Evolutionary conservation across 2,113 vertebrate species (phyloP).

Genomic region (Lepisosteus osseus): DNA sequence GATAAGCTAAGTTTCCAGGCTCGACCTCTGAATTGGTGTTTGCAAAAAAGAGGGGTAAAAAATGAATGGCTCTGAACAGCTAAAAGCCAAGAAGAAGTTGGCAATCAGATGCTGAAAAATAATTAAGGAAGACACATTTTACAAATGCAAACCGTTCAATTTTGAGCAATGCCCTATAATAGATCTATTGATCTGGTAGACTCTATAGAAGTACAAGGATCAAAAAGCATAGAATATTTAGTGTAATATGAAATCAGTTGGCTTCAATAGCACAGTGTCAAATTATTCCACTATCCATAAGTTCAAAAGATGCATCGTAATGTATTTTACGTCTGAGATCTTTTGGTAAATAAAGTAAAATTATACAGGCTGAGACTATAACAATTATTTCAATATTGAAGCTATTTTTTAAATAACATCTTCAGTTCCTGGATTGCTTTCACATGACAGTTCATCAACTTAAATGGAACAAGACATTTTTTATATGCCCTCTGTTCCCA

Average conservation of each 20-base stretch:
- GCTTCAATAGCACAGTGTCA: slow-evolving; percentile 31
- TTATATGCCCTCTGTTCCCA: too few species aligned
- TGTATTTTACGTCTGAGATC: too few species aligned
- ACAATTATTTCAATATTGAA: too few species aligned
- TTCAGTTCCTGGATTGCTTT: too few species aligned
- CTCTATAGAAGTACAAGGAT: slow-evolving; percentile 51
- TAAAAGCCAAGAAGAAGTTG: slow-evolving; percentile 70
- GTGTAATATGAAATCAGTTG: slow-evolving; percentile 67
- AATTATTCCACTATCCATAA: slow-evolving; percentile 16
- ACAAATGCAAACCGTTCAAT: slow-evolving; percentile 70
- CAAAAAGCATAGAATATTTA: slow-evolving; percentile 68
- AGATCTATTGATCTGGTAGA: slow-evolving; percentile 69
- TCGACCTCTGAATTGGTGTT: slow-evolving; percentile 55
- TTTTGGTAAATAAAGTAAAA: too few species aligned
- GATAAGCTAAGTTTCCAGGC: slow-evolving; percentile 48
- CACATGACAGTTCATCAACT: too few species aligned
- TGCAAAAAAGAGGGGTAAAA: slow-evolving; percentile 50
- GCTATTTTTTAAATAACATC: too few species aligned
- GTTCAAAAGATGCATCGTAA: slow-evolving; percentile 64
- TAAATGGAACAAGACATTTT: too few species aligned
- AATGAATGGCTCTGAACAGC: slow-evolving; percentile 63
- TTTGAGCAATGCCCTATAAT: slow-evolving; percentile 66
- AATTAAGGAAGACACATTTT: slow-evolving; percentile 67
- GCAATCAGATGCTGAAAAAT: slow-evolving; percentile 73
- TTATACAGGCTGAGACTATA: too few species aligned